Evolutionary conservation across 2,797 vertebrate genomes (phyloP), one percentile per base, ranked within the genome.

Genomic region (Hydrocynus forskahlii): DNA sequence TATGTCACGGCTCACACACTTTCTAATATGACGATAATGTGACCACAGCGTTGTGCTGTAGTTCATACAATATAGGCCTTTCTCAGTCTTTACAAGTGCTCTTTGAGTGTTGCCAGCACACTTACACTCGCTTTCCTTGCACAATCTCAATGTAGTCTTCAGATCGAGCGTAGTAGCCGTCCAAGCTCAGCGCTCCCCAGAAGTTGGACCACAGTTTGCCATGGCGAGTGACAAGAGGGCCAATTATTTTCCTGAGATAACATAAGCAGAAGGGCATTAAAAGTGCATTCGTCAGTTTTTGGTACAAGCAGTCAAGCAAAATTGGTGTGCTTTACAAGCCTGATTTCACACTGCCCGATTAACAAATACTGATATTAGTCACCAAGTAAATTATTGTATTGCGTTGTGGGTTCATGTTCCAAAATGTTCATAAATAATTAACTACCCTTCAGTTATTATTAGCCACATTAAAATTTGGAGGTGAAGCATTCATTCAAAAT

Each of bases 171-270:
- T 99, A 99, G 86, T 97, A 99, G 17, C 98, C 98, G 84, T 99
- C 98, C 81, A 97, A 93, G 82, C 96, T 99, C 88, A 99, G 75
- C 67, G 97, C 95, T 87, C 98, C 98, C 98, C 98, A 99, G 91
- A 99, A 99, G 91, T 99, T 99, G 86, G 98, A 99, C 98, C 98
- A 99, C 63, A 99, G 92, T 88, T 98, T 99, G 82, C 97, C 92
- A 75, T 99, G 96, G 74, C 97, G 97, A 79, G 94, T 97, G 85
- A 99, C 97, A 1, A 99, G 96, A 0, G 98, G 98, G 72, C 94
- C 96, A 91, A 99, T 96, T 88, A 99, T 97, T 91, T 98, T 99
- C 81, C 98, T 99, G 92, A 83, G 73, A 75, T 72, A 78, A 88
- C 83, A 80, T 75, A 78, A 81, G 12, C 5, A 85, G 55, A 78